phyloP scores from a whole-genome alignment of 2,113 vertebrate genomes.

The Genyomyrus donnyi region DNA sequence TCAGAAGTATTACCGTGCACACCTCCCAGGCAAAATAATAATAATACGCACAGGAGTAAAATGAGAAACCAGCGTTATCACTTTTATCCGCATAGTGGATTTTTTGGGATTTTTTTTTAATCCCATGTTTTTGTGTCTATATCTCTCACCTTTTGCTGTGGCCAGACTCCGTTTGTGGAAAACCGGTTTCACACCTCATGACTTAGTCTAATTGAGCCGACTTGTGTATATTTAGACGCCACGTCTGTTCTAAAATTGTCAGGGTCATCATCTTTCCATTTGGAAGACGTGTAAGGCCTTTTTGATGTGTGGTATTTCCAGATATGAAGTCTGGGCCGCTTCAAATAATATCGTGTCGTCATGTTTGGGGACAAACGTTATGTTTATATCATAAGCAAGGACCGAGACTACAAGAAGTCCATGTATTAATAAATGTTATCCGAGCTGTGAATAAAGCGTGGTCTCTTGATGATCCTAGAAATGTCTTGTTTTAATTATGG shows the following conservation, averaged over 20 bases:
- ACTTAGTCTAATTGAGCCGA: constrained; percentile 42
- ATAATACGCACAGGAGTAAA: neutral
- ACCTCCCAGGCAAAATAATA: neutral
- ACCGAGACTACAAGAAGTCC: neutral
- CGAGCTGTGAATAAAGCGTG: neutral
- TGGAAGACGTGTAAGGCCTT: neutral
- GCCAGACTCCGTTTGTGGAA: constrained; percentile 10
- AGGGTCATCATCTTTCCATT: constrained; percentile 1
- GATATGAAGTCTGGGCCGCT: neutral
- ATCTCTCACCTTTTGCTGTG: neutral
- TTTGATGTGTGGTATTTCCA: neutral
- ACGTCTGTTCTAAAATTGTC: constrained; percentile 19
- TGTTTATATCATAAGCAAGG: neutral
- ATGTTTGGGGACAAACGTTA: neutral
- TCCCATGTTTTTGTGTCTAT: neutral
- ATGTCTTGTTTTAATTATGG: neutral
- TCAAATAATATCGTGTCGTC: neutral
- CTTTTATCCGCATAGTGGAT: neutral
- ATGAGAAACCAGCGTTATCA: neutral
- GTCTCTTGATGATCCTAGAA: neutral
- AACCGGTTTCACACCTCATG: constrained; percentile 40
- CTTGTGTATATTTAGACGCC: constrained; percentile 54
- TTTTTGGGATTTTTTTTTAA: neutral
- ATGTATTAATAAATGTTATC: neutral
- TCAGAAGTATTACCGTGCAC: neutral